Conservation (phyloP, 2,888 invertebrate genomes). For the Leistus spinibarbis region DNA sequence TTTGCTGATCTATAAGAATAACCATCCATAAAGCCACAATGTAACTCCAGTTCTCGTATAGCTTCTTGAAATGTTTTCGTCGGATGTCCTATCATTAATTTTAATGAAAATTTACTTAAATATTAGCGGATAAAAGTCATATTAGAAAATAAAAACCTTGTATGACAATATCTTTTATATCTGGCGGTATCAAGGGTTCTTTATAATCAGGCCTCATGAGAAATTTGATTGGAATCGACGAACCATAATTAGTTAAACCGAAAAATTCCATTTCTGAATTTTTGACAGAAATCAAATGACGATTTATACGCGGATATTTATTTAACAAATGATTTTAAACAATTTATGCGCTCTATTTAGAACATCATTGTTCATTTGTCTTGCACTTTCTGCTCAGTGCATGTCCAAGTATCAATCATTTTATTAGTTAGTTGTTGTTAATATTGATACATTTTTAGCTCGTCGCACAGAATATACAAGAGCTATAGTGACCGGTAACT, state of each 20-base stretch:
- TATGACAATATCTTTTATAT: constrained; percentile 54
- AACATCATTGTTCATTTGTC: too few species aligned
- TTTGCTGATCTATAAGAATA: constrained; percentile 62
- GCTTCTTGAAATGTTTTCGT: constrained; percentile 50
- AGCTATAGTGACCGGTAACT: too few species aligned
- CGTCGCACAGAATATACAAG: too few species aligned
- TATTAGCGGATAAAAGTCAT: neutral
- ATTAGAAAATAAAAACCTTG: constrained; percentile 48
- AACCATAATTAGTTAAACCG: constrained; percentile 60
- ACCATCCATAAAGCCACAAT: constrained; percentile 62
- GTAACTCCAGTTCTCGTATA: constrained; percentile 59
- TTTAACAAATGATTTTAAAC: neutral
- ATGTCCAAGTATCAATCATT: too few species aligned
- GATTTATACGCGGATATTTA: neutral
- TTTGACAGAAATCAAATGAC: neutral
- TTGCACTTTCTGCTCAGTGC: too few species aligned
- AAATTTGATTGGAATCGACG: constrained; percentile 61
- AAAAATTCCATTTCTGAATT: constrained; percentile 60
- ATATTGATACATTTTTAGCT: too few species aligned
- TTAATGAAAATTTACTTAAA: neutral
- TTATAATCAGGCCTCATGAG: constrained; percentile 57
- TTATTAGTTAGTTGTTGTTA: too few species aligned
- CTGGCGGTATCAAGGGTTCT: constrained; percentile 57
- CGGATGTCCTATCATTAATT: neutral
- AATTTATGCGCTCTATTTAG: too few species aligned